phyloP scores from a whole-genome alignment of 1,140 invertebrate species.

The Achroia grisella region DNA sequence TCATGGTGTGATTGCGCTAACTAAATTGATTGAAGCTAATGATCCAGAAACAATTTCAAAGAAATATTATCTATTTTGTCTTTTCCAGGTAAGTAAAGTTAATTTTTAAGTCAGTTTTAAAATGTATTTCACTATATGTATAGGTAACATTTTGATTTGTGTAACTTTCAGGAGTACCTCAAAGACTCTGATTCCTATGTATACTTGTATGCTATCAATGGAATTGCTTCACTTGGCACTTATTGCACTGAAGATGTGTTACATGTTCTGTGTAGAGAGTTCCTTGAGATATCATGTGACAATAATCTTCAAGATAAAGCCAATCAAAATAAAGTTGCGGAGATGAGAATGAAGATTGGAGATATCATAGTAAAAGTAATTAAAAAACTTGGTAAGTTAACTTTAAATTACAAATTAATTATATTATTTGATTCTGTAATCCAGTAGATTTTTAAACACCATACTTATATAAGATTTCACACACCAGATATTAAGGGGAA shows the following conservation, averaged over 20 bases:
- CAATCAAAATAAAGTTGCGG: constrained; percentile 66
- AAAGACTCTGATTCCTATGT: constrained; percentile 88
- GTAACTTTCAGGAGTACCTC: constrained; percentile 78
- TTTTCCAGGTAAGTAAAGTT: constrained; percentile 81
- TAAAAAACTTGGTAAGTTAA: constrained; percentile 78
- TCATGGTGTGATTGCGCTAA: constrained; percentile 84
- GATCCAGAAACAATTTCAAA: constrained; percentile 78
- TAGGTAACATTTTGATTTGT: constrained; percentile 4
- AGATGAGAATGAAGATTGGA: constrained; percentile 85
- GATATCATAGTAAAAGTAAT: constrained; percentile 86
- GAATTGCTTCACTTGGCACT: constrained; percentile 79
- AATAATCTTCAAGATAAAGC: constrained; percentile 38
- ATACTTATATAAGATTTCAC: too few species aligned
- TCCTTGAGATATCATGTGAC: constrained; percentile 72
- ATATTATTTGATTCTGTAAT: too few species aligned
- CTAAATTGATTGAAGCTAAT: constrained; percentile 80
- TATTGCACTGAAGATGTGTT: constrained; percentile 81
- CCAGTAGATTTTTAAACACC: too few species aligned
- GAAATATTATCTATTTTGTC: constrained; percentile 79
- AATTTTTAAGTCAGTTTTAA: not conserved
- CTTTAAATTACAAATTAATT: not conserved
- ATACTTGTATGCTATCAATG: constrained; percentile 86
- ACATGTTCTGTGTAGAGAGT: constrained; percentile 79
- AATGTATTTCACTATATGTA: not conserved
- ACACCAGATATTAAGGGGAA: too few species aligned